phyloP scores from a whole-genome alignment of 1,140 invertebrate genomes.

The Pachypeltis micranthus region DNA sequence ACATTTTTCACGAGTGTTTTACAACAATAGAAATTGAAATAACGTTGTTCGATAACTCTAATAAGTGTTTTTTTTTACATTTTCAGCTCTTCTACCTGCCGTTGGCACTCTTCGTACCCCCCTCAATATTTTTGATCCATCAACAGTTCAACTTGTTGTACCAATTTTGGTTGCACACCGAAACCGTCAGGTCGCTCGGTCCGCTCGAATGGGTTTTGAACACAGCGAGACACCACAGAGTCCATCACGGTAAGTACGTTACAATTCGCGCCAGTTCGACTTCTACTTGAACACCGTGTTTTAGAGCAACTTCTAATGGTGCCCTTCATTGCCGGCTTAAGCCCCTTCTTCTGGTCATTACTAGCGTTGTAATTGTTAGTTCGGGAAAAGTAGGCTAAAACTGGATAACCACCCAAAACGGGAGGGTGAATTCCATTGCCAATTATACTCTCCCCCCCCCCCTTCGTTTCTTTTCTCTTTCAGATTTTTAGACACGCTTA shows the following conservation, averaged over 20 bases:
- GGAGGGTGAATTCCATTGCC: too few species aligned
- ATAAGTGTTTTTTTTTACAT: conserved; percentile 1
- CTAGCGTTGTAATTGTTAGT: too few species aligned
- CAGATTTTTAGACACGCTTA: too few species aligned
- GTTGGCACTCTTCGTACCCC: conserved; percentile 66
- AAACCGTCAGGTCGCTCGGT: conserved; percentile 61
- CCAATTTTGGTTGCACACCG: conserved; percentile 88
- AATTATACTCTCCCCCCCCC: too few species aligned
- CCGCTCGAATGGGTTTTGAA: conserved; percentile 76
- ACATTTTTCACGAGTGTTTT: neutral
- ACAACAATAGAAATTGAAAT: neutral
- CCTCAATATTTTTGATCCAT: conserved; percentile 71
- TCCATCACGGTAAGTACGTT: conserved; percentile 75
- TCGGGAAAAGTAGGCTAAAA: too few species aligned
- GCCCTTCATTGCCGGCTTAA: too few species aligned
- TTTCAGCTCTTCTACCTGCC: conserved; percentile 74
- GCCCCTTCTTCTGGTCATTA: too few species aligned
- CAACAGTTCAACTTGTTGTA: conserved; percentile 77
- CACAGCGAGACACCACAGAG: conserved; percentile 77
- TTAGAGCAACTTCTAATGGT: too few species aligned
- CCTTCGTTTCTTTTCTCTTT: too few species aligned
- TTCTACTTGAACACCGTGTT: too few species aligned
- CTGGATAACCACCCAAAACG: too few species aligned
- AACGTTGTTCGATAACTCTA: neutral
- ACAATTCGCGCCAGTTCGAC: too few species aligned